Evolutionary conservation across 1,140 invertebrate species (phyloP), one percentile per base, ranked within the genome.

Genomic region (Rhizoglyphus robini): DNA sequence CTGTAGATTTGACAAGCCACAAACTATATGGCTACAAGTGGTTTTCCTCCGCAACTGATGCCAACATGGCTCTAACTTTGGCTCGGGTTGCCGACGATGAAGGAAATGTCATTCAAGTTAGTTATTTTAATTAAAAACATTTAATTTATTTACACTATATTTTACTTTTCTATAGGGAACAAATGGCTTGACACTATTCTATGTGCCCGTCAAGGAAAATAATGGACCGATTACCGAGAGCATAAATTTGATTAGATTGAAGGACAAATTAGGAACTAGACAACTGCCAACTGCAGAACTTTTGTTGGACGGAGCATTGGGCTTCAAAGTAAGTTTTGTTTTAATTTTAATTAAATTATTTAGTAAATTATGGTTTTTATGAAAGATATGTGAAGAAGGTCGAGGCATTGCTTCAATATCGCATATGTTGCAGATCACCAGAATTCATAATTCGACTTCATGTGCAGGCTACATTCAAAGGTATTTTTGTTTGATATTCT

Each of bases 251-350:
- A 71, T 81, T 46, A 76, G 75, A 63, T 69, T 83, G 62, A 83
- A 83, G 71, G 77, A 83, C 68, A 83, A 83, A 72, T 71, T 83
- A 11, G 80, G 80, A 32, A 83, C 82, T 1, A 70, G 77, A 59
- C 82, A 83, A 69, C 68, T 83, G n/a, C 82, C 82, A 20, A 83
- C 82, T 3, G 82, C 81, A 4, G 82, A 83, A 69, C 71, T 83
- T 3, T 71, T 82, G 13, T 71, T 83, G 4, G 77, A 83, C 73
- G 82, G 82, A 18, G 72, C 76, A 18, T 69, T 71, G 25, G 82
- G 81, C 4, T 69, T 73, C 51, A 75, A 73, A 71, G 77, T 78
- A 63, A n/a, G n/a, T n/a, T n/a, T n/a, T n/a, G n/a, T n/a, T n/a
- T n/a, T n/a, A n/a, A n/a, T n/a, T 5, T 49, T 49, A 3, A 58